phyloP scores from a whole-genome alignment of 1,140 invertebrate species.

The Eupristina koningsbergeri region DNA sequence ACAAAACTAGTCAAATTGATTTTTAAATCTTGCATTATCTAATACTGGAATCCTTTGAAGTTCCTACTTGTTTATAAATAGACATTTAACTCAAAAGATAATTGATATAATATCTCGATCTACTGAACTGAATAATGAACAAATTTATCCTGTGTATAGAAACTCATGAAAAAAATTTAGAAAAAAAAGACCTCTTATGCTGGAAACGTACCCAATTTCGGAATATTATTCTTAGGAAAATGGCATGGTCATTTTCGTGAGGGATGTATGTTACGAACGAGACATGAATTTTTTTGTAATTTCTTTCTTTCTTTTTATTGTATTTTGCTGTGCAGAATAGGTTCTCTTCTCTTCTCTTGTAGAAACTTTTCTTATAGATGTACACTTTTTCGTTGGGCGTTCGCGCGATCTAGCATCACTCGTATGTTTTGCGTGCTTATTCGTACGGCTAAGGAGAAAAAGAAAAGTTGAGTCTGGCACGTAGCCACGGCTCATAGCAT shows the following conservation, averaged over 20 bases:
- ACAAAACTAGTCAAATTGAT: too few species aligned
- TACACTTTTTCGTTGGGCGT: neutral
- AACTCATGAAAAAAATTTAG: neutral
- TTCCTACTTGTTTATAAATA: too few species aligned
- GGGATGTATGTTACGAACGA: slow-evolving; percentile 17
- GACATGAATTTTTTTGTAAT: slow-evolving; percentile 41
- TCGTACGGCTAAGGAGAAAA: neutral
- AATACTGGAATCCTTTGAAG: too few species aligned
- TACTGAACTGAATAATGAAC: too few species aligned
- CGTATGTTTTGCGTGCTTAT: slow-evolving; percentile 40
- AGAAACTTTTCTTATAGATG: neutral
- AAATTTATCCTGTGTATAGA: too few species aligned
- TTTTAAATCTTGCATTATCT: too few species aligned
- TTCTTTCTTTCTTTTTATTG: slow-evolving; percentile 15
- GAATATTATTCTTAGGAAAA: slow-evolving; percentile 34
- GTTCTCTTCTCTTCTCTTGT: slow-evolving; percentile 5
- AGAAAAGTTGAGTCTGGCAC: slow-evolving; percentile 60
- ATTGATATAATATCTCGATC: too few species aligned
- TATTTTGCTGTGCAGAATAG: slow-evolving; percentile 3
- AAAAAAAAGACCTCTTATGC: neutral
- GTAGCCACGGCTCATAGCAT: slow-evolving; percentile 57
- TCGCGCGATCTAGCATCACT: slow-evolving; percentile 30
- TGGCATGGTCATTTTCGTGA: slow-evolving; percentile 20
- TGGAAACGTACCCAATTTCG: slow-evolving; percentile 8
- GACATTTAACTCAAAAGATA: too few species aligned